Conservation (phyloP, 2,113 vertebrate species). For the Aix galericulata region DNA sequence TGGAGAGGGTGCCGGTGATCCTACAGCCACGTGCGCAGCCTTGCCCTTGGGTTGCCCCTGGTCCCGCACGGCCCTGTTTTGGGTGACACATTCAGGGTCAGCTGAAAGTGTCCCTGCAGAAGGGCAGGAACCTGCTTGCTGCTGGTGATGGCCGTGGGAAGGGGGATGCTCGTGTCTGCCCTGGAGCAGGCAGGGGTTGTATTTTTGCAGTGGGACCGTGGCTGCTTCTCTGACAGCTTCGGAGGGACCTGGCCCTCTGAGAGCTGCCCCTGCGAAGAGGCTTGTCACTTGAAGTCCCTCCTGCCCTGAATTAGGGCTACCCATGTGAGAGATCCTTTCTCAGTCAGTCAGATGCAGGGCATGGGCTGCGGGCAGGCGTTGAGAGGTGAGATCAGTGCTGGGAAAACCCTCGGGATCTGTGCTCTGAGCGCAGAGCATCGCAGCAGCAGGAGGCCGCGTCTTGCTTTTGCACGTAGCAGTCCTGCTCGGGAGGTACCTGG, state of each 20-base stretch:
- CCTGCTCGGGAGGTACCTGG: background rate
- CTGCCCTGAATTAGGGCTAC: too few species aligned
- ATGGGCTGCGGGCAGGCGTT: background rate
- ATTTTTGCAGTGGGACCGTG: background rate
- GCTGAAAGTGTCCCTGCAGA: background rate
- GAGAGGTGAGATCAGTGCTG: background rate
- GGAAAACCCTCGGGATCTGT: accelerated
- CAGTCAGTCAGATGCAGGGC: too few species aligned
- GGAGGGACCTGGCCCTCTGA: too few species aligned
- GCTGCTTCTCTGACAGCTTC: background rate
- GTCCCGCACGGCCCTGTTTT: accelerated
- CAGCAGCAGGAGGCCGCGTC: accelerated
- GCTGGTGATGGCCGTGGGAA: accelerated
- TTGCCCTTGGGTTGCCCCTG: background rate
- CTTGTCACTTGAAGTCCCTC: too few species aligned
- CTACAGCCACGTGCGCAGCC: background rate
- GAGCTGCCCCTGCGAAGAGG: too few species aligned
- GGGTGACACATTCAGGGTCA: background rate
- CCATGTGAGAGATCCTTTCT: too few species aligned
- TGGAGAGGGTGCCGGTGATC: background rate
- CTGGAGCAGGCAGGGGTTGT: background rate
- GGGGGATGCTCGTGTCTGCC: background rate
- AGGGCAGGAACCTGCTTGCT: background rate
- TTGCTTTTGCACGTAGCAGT: background rate
- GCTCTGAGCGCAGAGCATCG: accelerated